A percentile compares a stretch with the other conserved stretches of the same genome.
These are phyloP conservation scores for Ophion costatus DNA, from an alignment of 2,888 invertebrate genomes.

Conservation along the genomic window DNA sequence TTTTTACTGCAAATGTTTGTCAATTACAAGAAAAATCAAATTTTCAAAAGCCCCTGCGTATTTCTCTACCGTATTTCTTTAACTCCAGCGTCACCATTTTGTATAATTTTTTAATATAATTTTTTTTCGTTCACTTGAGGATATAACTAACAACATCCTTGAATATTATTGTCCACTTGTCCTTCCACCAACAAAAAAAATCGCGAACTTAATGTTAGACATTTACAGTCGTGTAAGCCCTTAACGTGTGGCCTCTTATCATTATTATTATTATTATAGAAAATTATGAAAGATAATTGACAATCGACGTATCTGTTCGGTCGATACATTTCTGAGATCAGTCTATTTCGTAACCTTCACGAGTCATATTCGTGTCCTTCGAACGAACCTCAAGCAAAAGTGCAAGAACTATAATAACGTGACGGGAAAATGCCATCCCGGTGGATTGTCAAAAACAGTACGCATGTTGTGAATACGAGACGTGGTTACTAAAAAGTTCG, in stretches of 20 bases:
- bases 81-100: too few relatives aligned
- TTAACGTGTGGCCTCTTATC: background rate
- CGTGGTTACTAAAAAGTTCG: conserved; percentile 18
- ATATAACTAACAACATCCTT: too few relatives aligned
- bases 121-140: too few relatives aligned
- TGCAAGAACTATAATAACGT: background rate
- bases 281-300: conserved; percentile 26
- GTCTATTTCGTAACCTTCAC: conserved; percentile 36
- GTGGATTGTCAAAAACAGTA: background rate
- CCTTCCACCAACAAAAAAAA: too few relatives aligned
- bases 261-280: background rate
- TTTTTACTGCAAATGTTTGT: too few relatives aligned
- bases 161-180: too few relatives aligned
- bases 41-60: too few relatives aligned
- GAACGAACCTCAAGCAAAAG: background rate
- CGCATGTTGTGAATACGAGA: background rate
- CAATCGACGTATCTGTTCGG: background rate
- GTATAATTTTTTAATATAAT: too few relatives aligned
- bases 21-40: too few relatives aligned
- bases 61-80: too few relatives aligned
- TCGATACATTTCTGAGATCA: conserved; percentile 19
- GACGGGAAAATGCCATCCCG: background rate
- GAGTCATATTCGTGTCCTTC: background rate
- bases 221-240: too few relatives aligned
- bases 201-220: too few relatives aligned